A percentile compares a stretch with the other conserved stretches of the same genome.
These are phyloP conservation scores for Thymallus thymallus DNA, from an alignment of 2,113 vertebrate genomes.

Conservation along the genomic window DNA sequence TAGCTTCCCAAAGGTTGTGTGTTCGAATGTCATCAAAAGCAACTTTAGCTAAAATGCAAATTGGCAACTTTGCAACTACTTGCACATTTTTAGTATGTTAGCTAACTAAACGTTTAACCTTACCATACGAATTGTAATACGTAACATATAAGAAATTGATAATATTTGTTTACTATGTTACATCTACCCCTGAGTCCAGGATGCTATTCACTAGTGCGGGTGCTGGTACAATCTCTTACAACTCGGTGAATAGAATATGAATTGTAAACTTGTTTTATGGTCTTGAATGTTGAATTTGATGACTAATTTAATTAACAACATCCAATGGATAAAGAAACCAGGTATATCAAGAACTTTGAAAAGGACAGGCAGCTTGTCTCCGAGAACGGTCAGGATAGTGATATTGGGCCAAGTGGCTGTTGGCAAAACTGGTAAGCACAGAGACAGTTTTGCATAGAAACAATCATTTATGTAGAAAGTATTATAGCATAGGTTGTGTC, in stretches of 20 bases:
- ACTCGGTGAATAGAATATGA: background rate
- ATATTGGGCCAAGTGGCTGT: slow-evolving; percentile 72
- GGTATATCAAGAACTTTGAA: slow-evolving; percentile 67
- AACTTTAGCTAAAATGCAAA: too few relatives aligned
- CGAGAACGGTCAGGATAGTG: slow-evolving; percentile 64
- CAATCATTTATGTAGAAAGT: too few relatives aligned
- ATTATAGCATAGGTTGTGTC: too few relatives aligned
- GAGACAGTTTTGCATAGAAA: background rate
- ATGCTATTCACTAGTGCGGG: background rate
- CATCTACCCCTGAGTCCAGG: too few relatives aligned
- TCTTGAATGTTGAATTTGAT: background rate
- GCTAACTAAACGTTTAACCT: too few relatives aligned
- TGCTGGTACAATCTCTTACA: background rate
- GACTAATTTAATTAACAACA: background rate
- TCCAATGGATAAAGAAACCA: slow-evolving; percentile 30
- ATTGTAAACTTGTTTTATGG: background rate
- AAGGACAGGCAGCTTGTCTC: slow-evolving; percentile 67
- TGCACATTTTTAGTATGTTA: too few relatives aligned
- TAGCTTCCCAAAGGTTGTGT: too few relatives aligned
- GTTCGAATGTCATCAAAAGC: too few relatives aligned
- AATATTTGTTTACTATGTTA: too few relatives aligned
- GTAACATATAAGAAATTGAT: too few relatives aligned
- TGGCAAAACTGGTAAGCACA: slow-evolving; percentile 74
- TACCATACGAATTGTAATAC: too few relatives aligned
- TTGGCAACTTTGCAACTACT: too few relatives aligned